Evolutionary conservation across 1,140 invertebrate genomes (phyloP).

Genomic region (Calephelis nemesis): DNA sequence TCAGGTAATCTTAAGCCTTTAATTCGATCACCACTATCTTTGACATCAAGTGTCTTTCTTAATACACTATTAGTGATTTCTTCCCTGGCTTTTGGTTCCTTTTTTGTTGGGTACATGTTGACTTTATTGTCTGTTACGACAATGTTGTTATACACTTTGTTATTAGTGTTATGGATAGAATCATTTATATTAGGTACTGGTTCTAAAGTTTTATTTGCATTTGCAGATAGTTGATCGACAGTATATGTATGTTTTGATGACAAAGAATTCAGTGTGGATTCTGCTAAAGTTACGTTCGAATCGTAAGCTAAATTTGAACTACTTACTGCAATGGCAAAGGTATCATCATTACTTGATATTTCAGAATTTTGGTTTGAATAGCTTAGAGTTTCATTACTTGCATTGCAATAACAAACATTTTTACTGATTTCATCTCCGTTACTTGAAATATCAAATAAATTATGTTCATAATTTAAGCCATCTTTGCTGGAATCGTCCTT

Average conservation of each 20-base stretch:
- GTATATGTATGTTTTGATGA: neutral
- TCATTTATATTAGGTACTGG: neutral
- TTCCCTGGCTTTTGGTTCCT: slow-evolving; percentile 21
- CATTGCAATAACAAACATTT: neutral
- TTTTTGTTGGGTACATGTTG: slow-evolving; percentile 34
- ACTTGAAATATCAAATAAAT: slow-evolving; percentile 37
- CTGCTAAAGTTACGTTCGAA: slow-evolving; percentile 34
- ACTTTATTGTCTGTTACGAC: slow-evolving; percentile 35
- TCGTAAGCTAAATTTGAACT: slow-evolving; percentile 36
- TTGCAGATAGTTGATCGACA: neutral
- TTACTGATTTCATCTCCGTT: neutral
- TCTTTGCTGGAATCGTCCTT: slow-evolving; percentile 16
- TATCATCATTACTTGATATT: slow-evolving; percentile 29
- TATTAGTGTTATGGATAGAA: neutral
- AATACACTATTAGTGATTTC: slow-evolving; percentile 39
- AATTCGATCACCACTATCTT: slow-evolving; percentile 20
- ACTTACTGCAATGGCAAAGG: slow-evolving; percentile 36
- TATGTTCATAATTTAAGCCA: slow-evolving; percentile 21
- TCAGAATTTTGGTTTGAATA: neutral
- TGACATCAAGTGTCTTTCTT: slow-evolving; percentile 34
- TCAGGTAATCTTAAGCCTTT: slow-evolving; percentile 42
- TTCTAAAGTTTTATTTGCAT: neutral
- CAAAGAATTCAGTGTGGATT: neutral
- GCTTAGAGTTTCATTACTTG: slow-evolving; percentile 22
- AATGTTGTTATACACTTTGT: slow-evolving; percentile 20